A percentile compares a stretch with the other conserved stretches of the same genome.
Conservation (phyloP, 2,888 invertebrate species). For the Cryptocheilus praepositus region DNA sequence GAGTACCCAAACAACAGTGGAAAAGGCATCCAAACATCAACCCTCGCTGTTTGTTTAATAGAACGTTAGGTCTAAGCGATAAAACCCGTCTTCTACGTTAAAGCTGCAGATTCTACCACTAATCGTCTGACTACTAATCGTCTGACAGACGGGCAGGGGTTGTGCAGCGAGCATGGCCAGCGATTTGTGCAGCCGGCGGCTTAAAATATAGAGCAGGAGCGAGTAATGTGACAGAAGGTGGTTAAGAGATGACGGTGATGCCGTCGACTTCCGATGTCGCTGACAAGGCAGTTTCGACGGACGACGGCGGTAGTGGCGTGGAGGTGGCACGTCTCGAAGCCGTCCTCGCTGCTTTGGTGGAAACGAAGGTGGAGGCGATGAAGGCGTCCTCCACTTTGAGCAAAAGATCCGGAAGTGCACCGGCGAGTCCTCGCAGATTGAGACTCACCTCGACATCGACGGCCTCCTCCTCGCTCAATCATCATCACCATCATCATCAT, state of each 20-base stretch:
- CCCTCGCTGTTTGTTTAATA: no score
- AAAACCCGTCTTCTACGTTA: no score
- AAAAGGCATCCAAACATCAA: no score
- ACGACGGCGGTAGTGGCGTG: constrained; percentile 73
- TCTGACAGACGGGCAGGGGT: no score
- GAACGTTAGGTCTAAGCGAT: no score
- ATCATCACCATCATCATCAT: constrained; percentile 64
- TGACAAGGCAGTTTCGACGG: constrained; percentile 85
- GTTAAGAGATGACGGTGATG: constrained; percentile 69
- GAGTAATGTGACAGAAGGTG: constrained; percentile 38
- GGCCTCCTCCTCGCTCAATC: constrained; percentile 73
- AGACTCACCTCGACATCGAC: constrained; percentile 75
- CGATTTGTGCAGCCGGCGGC: neutral
- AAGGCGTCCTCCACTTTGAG: constrained; percentile 74
- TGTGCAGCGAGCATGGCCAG: no score
- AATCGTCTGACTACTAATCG: no score
- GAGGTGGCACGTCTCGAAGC: constrained; percentile 83
- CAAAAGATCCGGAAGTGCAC: constrained; percentile 75
- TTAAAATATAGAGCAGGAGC: constrained; percentile 25
- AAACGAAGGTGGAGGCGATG: constrained; percentile 83
- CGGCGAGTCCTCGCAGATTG: constrained; percentile 74
- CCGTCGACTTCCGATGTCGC: constrained; percentile 76
- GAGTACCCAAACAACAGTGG: no score
- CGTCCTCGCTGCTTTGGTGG: constrained; percentile 83
- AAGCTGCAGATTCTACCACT: no score